Evolutionary conservation across 2,113 vertebrate genomes (phyloP).

Genomic region (Haemorhous mexicanus): DNA sequence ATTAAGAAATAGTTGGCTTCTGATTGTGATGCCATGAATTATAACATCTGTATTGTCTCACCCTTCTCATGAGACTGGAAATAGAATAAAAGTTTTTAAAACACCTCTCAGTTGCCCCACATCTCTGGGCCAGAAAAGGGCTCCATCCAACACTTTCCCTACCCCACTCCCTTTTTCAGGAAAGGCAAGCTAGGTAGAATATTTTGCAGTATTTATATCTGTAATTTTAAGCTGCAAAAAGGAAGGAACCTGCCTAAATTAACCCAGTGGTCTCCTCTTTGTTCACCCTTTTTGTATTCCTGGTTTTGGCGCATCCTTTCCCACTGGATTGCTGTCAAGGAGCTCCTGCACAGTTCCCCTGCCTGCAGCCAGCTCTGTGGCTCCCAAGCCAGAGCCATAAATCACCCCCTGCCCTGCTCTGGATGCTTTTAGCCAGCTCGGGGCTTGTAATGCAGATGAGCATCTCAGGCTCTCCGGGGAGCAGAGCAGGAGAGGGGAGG

Average conservation of each 20-base stretch:
- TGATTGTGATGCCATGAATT: not conserved
- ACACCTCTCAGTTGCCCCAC: not conserved
- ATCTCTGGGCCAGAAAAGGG: not conserved
- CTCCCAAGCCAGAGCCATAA: not conserved
- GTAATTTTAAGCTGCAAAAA: not conserved
- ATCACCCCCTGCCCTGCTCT: not conserved
- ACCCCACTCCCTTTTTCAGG: not conserved
- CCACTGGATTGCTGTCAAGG: not conserved
- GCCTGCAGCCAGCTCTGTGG: not conserved
- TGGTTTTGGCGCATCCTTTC: not conserved
- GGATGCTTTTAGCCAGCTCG: constrained; percentile 16
- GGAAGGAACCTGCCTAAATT: not conserved
- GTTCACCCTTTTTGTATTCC: not conserved
- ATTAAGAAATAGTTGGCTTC: not conserved
- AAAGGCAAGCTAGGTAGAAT: not conserved
- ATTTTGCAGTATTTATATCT: not conserved
- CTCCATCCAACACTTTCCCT: not conserved
- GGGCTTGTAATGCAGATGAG: constrained; percentile 53
- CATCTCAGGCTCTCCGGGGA: not conserved
- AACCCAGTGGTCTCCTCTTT: not conserved
- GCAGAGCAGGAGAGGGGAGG: not conserved
- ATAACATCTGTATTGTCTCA: not conserved
- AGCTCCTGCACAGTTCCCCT: not conserved
- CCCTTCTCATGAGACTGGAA: not conserved
- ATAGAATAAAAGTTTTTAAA: not conserved